Conservation (phyloP, 35 echinoderm and acorn worm species). For the Apostichopus parvimensis region DNA sequence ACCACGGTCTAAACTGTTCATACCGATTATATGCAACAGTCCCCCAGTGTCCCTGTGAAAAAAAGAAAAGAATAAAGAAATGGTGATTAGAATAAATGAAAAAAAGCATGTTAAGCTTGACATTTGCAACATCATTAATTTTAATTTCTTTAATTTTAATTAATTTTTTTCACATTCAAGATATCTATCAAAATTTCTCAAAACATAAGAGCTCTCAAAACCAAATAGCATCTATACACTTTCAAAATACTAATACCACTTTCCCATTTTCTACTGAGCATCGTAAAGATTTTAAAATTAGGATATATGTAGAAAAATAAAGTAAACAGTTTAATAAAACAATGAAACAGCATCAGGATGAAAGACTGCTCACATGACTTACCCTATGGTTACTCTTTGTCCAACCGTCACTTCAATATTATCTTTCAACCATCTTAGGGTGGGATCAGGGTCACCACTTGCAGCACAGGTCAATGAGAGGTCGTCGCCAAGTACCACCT, state of each 20-base stretch:
- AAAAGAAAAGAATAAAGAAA: conserved; percentile 47
- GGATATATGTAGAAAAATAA: no score
- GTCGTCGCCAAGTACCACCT: conserved; percentile 76
- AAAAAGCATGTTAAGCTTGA: neutral
- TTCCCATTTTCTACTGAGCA: no score
- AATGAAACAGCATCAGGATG: no score
- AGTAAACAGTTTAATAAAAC: no score
- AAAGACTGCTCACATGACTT: neutral
- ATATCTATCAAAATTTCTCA: no score
- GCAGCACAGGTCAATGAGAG: conserved; percentile 69
- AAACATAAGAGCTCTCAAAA: no score
- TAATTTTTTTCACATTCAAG: no score
- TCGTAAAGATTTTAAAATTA: no score
- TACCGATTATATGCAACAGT: conserved; percentile 69
- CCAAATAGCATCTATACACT: no score
- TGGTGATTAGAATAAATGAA: neutral
- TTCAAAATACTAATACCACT: no score
- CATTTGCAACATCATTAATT: no score
- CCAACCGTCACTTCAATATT: conserved; percentile 44
- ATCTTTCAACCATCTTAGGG: conserved; percentile 74
- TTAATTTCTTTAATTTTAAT: no score
- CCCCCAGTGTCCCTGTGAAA: conserved; percentile 56
- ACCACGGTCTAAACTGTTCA: conserved; percentile 79
- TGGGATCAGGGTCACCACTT: conserved; percentile 75
- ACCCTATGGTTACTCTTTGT: conserved; percentile 77